These are phyloP conservation scores for Drosophila sucinea DNA, from an alignment of 1,140 invertebrate species.

Conservation along the genomic window DNA sequence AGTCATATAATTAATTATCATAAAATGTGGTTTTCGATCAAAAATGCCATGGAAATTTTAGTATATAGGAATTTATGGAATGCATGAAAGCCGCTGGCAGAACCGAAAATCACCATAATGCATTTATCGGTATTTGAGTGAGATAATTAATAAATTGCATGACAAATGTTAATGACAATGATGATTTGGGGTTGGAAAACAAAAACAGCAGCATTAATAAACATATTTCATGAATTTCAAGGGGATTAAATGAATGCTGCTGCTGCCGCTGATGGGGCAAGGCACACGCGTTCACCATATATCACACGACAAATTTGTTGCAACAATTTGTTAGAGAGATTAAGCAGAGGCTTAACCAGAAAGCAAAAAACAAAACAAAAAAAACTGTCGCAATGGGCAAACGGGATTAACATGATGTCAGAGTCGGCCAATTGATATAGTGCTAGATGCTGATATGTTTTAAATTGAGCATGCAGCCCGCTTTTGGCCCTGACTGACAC, in stretches of 20 bases:
- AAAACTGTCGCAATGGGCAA: constrained; percentile 23
- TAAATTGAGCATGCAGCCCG: constrained; percentile 39
- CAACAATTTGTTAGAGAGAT: constrained; percentile 69
- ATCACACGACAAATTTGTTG: constrained; percentile 56
- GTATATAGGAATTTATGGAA: not conserved
- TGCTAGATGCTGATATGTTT: constrained; percentile 27
- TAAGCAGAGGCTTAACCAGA: constrained; percentile 51
- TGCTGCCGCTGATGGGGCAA: not conserved
- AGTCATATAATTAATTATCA: not conserved
- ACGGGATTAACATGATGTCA: constrained; percentile 36
- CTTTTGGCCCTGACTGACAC: constrained; percentile 51
- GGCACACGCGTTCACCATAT: constrained; percentile 55
- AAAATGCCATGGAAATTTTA: not conserved
- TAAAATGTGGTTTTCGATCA: not conserved
- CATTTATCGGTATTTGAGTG: constrained; percentile 22
- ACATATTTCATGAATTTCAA: constrained; percentile 17
- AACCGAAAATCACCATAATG: constrained; percentile 18
- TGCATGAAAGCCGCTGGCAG: not conserved
- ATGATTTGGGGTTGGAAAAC: constrained; percentile 8
- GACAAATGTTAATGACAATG: constrained; percentile 20
- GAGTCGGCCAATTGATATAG: constrained; percentile 38
- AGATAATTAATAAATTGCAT: constrained; percentile 50
- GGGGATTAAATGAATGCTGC: constrained; percentile 43
- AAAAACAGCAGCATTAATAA: constrained; percentile 7
- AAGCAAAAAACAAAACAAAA: constrained; percentile 28